phyloP scores from a whole-genome alignment of 2,888 invertebrate genomes.

The Leucoma salicis region DNA sequence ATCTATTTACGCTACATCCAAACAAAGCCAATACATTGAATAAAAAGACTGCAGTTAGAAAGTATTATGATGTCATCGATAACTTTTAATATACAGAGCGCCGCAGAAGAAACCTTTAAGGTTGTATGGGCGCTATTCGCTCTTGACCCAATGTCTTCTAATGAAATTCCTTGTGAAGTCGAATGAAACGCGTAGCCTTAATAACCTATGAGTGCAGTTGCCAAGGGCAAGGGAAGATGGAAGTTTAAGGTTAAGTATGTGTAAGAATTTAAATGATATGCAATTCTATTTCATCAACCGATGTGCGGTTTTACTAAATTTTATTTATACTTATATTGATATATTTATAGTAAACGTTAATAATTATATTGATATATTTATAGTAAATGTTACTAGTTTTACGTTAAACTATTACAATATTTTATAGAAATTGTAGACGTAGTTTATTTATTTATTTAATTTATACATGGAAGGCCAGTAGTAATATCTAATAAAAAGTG shows the following conservation, averaged over 20 bases:
- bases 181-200: constrained; percentile 25
- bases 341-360: too few relatives aligned
- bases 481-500: too few relatives aligned
- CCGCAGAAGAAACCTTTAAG: constrained; percentile 45
- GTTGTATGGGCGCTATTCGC: constrained; percentile 45
- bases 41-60: constrained; percentile 17
- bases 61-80: constrained; percentile 39
- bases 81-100: constrained; percentile 47
- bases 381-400: not conserved
- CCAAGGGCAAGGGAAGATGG: constrained; percentile 13
- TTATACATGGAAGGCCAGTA: too few relatives aligned
- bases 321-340: not conserved
- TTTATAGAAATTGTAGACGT: too few relatives aligned
- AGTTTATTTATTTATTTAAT: too few relatives aligned
- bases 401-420: too few relatives aligned
- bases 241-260: constrained; percentile 1
- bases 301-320: not conserved
- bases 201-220: constrained; percentile 31
- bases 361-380: not conserved
- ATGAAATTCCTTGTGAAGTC: constrained; percentile 48
- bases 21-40: too few relatives aligned
- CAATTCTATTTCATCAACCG: too few relatives aligned
- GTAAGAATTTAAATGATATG: constrained; percentile 1
- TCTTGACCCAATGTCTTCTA: constrained; percentile 54
- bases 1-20: not conserved